Conservation (phyloP, 2,888 invertebrate species). For the Siphlonurus alternatus region DNA sequence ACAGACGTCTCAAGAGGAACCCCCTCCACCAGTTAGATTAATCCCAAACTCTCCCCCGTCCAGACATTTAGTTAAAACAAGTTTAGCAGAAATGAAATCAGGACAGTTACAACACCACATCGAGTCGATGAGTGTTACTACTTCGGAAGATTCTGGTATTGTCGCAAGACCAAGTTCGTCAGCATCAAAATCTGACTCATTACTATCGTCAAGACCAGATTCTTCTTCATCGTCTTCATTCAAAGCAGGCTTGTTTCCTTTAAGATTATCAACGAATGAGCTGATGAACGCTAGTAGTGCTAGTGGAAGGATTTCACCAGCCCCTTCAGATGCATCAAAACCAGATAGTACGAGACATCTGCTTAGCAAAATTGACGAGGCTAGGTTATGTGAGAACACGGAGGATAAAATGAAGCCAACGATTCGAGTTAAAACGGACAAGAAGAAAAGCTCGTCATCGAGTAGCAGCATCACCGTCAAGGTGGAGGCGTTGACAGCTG, state of each 20-base stretch:
- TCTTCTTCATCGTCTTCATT: constrained; percentile 1
- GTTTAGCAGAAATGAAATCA: not conserved
- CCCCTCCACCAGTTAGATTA: not conserved
- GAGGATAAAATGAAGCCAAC: not conserved
- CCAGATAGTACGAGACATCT: not conserved
- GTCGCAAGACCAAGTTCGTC: constrained; percentile 6
- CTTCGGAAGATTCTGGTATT: constrained; percentile 9
- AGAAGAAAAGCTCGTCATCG: not conserved
- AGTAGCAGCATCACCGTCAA: not conserved
- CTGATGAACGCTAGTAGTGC: not conserved
- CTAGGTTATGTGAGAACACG: not conserved
- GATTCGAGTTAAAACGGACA: not conserved
- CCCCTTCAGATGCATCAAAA: not conserved
- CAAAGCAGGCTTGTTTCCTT: not conserved
- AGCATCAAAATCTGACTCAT: constrained; percentile 5
- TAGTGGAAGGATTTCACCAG: not conserved
- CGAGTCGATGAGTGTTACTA: constrained; percentile 7
- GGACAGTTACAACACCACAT: constrained; percentile 1
- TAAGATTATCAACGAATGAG: no score
- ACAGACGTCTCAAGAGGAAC: constrained; percentile 2
- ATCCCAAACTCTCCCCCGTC: not conserved
- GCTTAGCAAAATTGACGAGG: not conserved
- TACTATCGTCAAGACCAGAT: constrained; percentile 5
- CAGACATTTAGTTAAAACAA: not conserved
- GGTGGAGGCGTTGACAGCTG: not conserved